These are phyloP conservation scores for Sparus aurata DNA, from an alignment of 2,797 vertebrate species.

Conservation along the genomic window DNA sequence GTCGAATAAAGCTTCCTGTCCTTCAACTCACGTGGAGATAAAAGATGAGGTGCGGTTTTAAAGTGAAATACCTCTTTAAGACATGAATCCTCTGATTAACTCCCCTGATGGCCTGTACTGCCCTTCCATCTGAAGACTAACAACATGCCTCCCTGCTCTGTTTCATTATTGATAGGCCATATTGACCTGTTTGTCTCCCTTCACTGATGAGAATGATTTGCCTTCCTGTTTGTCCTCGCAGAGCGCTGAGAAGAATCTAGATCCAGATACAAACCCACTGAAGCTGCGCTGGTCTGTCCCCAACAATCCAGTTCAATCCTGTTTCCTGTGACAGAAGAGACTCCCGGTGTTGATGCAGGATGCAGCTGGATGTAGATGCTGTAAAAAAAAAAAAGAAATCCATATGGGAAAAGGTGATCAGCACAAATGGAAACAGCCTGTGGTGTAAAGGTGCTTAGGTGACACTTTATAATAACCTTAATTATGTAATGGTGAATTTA, in stretches of 20 bases:
- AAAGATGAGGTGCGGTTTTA: background rate
- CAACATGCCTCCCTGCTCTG: slow-evolving; percentile 62
- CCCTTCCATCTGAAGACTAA: slow-evolving; percentile 35
- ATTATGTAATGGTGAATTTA: too few species aligned
- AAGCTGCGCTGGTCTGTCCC: slow-evolving; percentile 23
- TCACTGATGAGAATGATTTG: slow-evolving; percentile 73
- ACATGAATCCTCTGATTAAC: slow-evolving; percentile 18
- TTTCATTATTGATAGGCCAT: slow-evolving; percentile 79
- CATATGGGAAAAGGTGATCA: too few species aligned
- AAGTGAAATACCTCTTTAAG: slow-evolving; percentile 29
- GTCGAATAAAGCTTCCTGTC: too few species aligned
- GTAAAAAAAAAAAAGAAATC: too few species aligned
- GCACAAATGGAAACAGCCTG: background rate
- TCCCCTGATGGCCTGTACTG: slow-evolving; percentile 7
- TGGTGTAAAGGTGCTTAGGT: background rate
- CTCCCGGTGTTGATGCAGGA: background rate
- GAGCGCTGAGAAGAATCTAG: slow-evolving; percentile 62
- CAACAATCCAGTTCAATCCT: background rate
- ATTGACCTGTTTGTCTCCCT: slow-evolving; percentile 81
- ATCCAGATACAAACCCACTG: slow-evolving; percentile 44
- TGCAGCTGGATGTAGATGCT: background rate
- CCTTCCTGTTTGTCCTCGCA: slow-evolving; percentile 68
- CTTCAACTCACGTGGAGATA: background rate
- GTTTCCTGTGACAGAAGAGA: slow-evolving; percentile 4
- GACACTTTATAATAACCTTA: too few species aligned